Percentiles rank a stretch among this genome's conserved stretches.
These are phyloP conservation scores for Berghia stephanieae DNA, from an alignment of 1,140 invertebrate genomes.

Conservation along the genomic window DNA sequence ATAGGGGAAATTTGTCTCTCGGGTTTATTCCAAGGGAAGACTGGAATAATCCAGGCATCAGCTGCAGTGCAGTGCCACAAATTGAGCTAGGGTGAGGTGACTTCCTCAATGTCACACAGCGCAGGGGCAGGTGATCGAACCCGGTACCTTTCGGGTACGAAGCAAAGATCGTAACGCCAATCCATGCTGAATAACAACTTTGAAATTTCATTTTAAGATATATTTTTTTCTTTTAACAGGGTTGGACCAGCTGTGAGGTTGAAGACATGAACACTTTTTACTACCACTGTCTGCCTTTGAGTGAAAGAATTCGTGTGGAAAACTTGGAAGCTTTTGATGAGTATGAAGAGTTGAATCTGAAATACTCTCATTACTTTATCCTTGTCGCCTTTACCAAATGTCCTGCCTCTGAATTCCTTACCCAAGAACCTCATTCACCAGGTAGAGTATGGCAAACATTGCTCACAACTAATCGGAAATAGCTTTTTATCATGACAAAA, in stretches of 20 bases:
- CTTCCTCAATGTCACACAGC: too few species aligned
- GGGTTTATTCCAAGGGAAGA: too few species aligned
- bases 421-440: not conserved
- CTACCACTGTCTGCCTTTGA: slow-evolving; percentile 44
- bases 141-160: too few species aligned
- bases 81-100: too few species aligned
- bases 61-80: too few species aligned
- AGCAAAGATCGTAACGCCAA: too few species aligned
- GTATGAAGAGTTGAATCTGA: slow-evolving; percentile 71
- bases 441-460: not conserved
- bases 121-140: too few species aligned
- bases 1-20: too few species aligned
- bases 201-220: slow-evolving; percentile 1
- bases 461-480: not conserved
- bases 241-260: slow-evolving; percentile 62
- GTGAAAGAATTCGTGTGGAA: slow-evolving; percentile 64
- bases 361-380: slow-evolving; percentile 70
- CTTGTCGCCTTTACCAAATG: slow-evolving; percentile 54
- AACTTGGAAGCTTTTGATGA: slow-evolving; percentile 71
- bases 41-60: too few species aligned
- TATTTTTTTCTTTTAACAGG: slow-evolving; percentile 52
- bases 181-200: too few species aligned
- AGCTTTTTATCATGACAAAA: not conserved
- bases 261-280: slow-evolving; percentile 68
- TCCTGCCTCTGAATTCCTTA: not conserved